Base-by-base conservation (phyloP, 2,113 vertebrate genomes). In the Speoplatyrhinus poulsoni region DNA sequence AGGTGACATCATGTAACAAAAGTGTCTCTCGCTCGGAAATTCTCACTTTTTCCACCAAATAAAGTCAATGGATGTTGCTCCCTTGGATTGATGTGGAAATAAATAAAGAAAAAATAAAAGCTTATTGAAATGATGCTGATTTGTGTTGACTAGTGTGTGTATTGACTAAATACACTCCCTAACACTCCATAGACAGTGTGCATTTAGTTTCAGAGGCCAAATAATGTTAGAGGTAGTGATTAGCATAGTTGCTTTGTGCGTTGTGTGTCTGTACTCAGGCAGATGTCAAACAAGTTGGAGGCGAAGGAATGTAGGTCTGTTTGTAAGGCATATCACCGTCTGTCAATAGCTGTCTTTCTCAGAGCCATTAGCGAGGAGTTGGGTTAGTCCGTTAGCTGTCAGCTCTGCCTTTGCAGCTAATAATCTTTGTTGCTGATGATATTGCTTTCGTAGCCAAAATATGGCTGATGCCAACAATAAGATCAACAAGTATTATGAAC, bases 271-370 rank as follows among this genome's bases (percentile, higher is more conserved):
- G 7, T 26, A 26, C 26, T 4, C 7, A 76, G 73, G 72, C 84
- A 86, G 77, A 86, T 79, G 87, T 90, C 90, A 86, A 91, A 86
- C 85, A 79, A 81, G 85, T 86, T 88, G 88, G 73, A 83, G 73
- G 72, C 36, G 65, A 73, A 62, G 86, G 86, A 89, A 86, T 86
- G 82, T 82, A 59, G 78, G 69, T 50, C 68, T 88, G 86, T 83
- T 88, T 49, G 81, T 80, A 81, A 84, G 77, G 67, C 77, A 67
- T 68, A 17, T 64, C 70, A 67, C 49, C 46, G 60, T 88, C 87
- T 88, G 86, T 92, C 90, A 87, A 50, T 62, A 60, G 58, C 52
- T 76, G 80, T 83, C 82, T 83, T 69, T 81, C 76, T 54, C 64
- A 19, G 72, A 85, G 83, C 85, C 85, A 87, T 91, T 91, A 89